Percentiles rank a stretch among this genome's conserved stretches.
These are phyloP conservation scores for Pelecanoides urinatrix DNA, from an alignment of 2,113 vertebrate species.

Conservation along the genomic window DNA sequence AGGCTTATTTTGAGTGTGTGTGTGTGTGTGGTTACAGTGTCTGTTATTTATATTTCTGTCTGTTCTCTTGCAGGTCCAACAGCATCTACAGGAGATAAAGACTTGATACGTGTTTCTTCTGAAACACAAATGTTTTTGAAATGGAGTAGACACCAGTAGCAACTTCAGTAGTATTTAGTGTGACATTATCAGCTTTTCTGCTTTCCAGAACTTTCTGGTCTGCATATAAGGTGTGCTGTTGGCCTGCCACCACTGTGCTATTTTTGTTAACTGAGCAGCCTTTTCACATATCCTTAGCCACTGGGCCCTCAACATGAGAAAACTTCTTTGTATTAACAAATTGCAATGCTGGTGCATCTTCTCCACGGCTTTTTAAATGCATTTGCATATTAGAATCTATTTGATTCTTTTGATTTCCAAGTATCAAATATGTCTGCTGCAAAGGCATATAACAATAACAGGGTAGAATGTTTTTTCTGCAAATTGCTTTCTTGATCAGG, in stretches of 20 bases:
- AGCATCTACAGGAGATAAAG: conserved; percentile 66
- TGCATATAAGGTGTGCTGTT: neutral
- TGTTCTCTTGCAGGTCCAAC: conserved; percentile 70
- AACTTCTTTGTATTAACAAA: neutral
- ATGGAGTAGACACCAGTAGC: neutral
- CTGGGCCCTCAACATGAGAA: neutral
- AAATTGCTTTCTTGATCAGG: neutral
- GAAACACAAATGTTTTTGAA: neutral
- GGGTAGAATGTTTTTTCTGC: neutral
- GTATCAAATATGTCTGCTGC: neutral
- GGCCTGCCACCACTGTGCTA: neutral
- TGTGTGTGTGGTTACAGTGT: neutral
- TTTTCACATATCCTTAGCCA: neutral
- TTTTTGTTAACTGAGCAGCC: neutral
- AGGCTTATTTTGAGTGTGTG: neutral
- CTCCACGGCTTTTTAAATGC: neutral
- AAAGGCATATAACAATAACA: neutral
- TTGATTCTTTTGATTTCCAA: neutral
- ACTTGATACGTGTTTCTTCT: neutral
- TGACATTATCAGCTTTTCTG: neutral
- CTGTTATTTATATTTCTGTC: neutral
- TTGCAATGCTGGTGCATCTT: neutral
- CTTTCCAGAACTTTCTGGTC: neutral
- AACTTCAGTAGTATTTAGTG: neutral
- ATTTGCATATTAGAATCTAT: neutral